Base-by-base conservation (phyloP, 2,113 vertebrate species). In the Salvelinus alpinus region DNA sequence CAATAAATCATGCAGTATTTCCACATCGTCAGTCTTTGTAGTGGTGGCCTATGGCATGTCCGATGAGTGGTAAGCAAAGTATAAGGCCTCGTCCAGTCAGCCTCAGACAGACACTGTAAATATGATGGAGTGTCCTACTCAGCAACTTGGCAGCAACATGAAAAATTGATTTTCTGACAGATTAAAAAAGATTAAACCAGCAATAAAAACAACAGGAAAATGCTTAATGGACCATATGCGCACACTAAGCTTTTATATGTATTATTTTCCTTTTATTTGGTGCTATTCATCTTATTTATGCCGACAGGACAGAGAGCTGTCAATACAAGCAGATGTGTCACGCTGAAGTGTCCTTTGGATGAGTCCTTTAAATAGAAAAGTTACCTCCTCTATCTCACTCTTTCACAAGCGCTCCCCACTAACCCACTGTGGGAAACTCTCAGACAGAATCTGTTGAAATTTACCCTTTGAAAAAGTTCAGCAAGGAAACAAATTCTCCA, bases 101-200 rank as follows among this genome's bases (percentile, higher is more conserved):
- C 34, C 64, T 27, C 78, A 66, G 86, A 84, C 88, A 79, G 79
- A 82, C 78, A 84, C 84, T 87, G 85, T 84, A 87, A 83, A 88
- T 71, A 80, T 94, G 91, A 93, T 92, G 89, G 91, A 93, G 90
- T 91, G 87, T 84, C 84, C 85, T 64, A 82, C 82, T 91, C 85
- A 74, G 87, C 90, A 91, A 89, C 90, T 87, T 90, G 91, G 89
- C 93, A 93, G 90, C 86, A 70, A 91, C 75, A 88, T 89, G 90
- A 91, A 87, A 86, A 88, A 94, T 93, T 88, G 92, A 94, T 93
- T 93, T 93, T 91, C 90, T 92, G 93, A 91, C 91, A 90, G 91
- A 93, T 93, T 93, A 89, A 91, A 92, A 92, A 92, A 91, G 90
- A 94, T 92, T 91, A 92, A 92, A 90, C 88, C 88, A 91, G 88